These are phyloP conservation scores for Plumapathes pennacea DNA, from an alignment of 92 coral and sea anemone species.

Conservation along the genomic window DNA sequence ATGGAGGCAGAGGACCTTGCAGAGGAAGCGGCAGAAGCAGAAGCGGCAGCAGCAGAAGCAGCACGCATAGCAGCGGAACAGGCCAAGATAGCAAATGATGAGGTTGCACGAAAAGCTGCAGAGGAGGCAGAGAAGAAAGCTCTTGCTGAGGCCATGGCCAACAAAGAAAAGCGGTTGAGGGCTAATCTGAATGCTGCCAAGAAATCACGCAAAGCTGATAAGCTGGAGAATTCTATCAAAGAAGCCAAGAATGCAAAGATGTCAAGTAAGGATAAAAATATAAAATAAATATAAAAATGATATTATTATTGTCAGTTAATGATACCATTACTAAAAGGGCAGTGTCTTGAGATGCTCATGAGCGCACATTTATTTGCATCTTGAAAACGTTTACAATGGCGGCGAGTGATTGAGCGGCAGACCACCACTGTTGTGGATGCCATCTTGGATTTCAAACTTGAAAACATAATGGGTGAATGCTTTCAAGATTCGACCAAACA, in stretches of 20 bases:
- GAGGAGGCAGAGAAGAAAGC: constrained; percentile 99
- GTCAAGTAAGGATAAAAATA: constrained; percentile 92
- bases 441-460: too few species aligned
- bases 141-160: constrained; percentile 87
- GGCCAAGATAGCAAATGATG: constrained; percentile 86
- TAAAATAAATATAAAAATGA: too few species aligned
- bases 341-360: too few species aligned
- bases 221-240: constrained; percentile 73
- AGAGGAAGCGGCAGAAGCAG: constrained; percentile 95
- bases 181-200: constrained; percentile 91
- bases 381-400: too few species aligned
- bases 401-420: too few species aligned
- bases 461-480: too few species aligned
- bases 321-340: too few species aligned
- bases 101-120: constrained; percentile 87
- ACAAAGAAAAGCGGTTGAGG: constrained; percentile 88
- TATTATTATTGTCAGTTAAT: too few species aligned
- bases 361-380: too few species aligned
- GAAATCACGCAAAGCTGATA: constrained; percentile 83
- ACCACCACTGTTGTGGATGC: too few species aligned
- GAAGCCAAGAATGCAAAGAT: constrained; percentile 92
- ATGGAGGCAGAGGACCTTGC: constrained; percentile 97
- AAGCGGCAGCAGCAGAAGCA: constrained; percentile 89
- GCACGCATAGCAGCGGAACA: constrained; percentile 92
- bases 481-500: too few species aligned